phyloP scores from a whole-genome alignment of 1,140 invertebrate species.

The Zaprionus ghesquierei region DNA sequence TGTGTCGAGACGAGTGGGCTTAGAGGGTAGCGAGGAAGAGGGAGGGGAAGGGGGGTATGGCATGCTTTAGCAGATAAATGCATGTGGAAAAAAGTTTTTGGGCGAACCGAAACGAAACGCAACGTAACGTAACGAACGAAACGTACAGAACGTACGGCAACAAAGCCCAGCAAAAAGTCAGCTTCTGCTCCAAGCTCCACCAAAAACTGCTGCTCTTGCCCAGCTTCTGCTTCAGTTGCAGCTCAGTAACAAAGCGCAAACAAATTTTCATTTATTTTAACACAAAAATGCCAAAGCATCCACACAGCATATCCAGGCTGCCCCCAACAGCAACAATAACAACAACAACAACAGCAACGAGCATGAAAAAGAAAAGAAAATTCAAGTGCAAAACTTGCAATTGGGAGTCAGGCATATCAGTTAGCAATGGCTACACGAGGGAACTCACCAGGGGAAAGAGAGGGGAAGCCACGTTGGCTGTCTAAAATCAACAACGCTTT shows the following conservation, averaged over 20 bases:
- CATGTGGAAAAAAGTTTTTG: conserved; percentile 62
- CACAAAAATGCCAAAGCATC: conserved; percentile 76
- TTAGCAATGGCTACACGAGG: conserved; percentile 47
- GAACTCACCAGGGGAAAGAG: background rate
- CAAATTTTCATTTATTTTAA: conserved; percentile 81
- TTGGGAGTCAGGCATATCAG: conserved; percentile 73
- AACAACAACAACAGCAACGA: conserved; percentile 26
- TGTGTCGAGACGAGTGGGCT: background rate
- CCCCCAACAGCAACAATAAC: conserved; percentile 26
- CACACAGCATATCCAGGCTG: conserved; percentile 42
- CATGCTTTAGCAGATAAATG: conserved; percentile 67
- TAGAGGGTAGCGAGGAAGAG: background rate
- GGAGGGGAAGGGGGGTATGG: conserved; percentile 10
- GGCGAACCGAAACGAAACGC: conserved; percentile 28
- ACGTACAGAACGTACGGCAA: conserved; percentile 46
- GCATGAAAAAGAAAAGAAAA: conserved; percentile 35
- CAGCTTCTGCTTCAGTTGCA: conserved; percentile 18
- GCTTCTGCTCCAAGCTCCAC: conserved; percentile 39
- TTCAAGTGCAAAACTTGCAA: conserved; percentile 68
- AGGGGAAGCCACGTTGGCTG: conserved; percentile 30
- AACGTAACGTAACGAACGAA: conserved; percentile 60
- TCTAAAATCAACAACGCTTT: conserved; percentile 69
- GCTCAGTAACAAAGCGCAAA: conserved; percentile 73
- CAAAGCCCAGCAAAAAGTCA: conserved; percentile 51
- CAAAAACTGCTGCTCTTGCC: background rate